Base-by-base conservation (phyloP, 1,140 invertebrate genomes). In the Drosophila neocordata region DNA sequence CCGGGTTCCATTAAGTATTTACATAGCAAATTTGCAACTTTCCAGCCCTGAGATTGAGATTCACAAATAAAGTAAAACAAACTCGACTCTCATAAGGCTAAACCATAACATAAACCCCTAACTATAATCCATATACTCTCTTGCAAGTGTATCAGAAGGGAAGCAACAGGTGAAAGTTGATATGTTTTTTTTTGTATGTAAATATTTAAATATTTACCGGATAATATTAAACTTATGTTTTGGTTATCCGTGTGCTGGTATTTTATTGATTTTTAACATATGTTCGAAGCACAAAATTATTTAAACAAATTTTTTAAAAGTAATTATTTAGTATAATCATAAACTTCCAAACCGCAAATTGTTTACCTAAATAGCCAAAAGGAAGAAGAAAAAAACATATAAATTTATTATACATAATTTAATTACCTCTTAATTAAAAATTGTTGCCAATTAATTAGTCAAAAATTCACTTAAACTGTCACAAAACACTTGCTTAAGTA, bases 361-460 rank as follows among this genome's bases (percentile, higher is more conserved):
- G 51, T 15, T 56, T 55, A 4, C 7, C 8, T 24, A 60, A 57
- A 62, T 24, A 60, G n/a, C 13, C 18, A n/a, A 22, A 37, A 31
- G 7, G 5, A 31, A 31, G 27, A 31, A 44, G 37, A 48, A 20
- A 15, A 48, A 48, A 48, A 20, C 9, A n/a, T 48, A 48, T 48
- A 48, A 48, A 48, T 20, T 8, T 11, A 48, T 48, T 48, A 24
- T n/a, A n/a, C n/a, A n/a, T 9, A 41, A 13, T 24, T 13, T 61
- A 68, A 37, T 73, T 78, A 78, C 76, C 76, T 64, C 48, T 48
- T 4, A 48, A 48, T 48, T 48, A 20, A 48, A 48, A 48, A 48
- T 15, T 48, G 41, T 48, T 20, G 41, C 41, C 41, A 20, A 48
- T 48, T 48, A 48, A 48, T 48, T 48, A 48, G 3, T 48, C 2